Evolutionary conservation across 2,888 invertebrate species (phyloP).

Genomic region (Eudasyphora cyanicolor): DNA sequence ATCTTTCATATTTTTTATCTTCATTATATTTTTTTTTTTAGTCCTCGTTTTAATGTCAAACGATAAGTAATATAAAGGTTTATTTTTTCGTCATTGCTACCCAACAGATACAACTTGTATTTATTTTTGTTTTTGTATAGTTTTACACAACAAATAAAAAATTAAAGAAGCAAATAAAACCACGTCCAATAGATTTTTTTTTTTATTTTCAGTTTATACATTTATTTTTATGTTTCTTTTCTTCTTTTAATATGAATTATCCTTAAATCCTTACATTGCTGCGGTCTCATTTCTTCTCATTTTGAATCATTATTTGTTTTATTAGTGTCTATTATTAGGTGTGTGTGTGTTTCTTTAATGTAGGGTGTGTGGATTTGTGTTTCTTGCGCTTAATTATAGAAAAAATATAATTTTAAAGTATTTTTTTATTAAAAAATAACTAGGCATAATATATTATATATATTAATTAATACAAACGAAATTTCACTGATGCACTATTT

Average conservation of each 20-base stretch:
- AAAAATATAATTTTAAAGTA: slow-evolving; percentile 34
- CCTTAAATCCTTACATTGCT: slow-evolving; percentile 44
- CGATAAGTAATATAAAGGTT: too few species aligned
- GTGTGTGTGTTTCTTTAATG: slow-evolving; percentile 3
- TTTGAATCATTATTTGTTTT: slow-evolving; percentile 15
- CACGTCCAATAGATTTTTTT: background rate
- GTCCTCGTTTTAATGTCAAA: too few species aligned
- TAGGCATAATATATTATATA: background rate
- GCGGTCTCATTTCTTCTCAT: slow-evolving; percentile 34
- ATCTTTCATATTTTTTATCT: too few species aligned
- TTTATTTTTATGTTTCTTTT: slow-evolving; percentile 49
- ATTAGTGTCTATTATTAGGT: slow-evolving; percentile 4
- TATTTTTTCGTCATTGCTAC: too few species aligned
- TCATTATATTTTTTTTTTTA: too few species aligned
- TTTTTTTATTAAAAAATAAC: background rate
- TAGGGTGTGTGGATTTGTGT: background rate
- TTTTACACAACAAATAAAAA: too few species aligned
- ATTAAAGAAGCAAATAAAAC: background rate
- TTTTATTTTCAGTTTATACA: slow-evolving; percentile 55
- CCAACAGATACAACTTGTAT: too few species aligned
- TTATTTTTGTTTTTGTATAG: too few species aligned
- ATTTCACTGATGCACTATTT: background rate
- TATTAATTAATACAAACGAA: slow-evolving; percentile 22
- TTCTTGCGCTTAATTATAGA: slow-evolving; percentile 27
- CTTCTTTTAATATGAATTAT: slow-evolving; percentile 31